Base-by-base conservation (phyloP, 2,113 vertebrate genomes). In the Poeciliopsis turrubarensis region DNA sequence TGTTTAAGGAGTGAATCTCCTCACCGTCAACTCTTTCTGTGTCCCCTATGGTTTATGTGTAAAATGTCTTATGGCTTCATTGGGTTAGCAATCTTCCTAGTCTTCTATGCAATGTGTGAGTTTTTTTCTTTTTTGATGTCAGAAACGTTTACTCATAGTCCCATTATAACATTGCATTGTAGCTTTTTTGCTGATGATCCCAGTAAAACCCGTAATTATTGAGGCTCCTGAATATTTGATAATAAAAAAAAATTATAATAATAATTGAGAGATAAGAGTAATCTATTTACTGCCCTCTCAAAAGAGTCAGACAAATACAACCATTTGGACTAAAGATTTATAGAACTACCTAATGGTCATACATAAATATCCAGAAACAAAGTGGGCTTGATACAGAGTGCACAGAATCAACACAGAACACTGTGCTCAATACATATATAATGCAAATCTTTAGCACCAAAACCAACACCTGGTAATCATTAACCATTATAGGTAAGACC, bases 141-240 rank as follows among this genome's bases (percentile, higher is more conserved):
- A 70, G 84, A 87, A 88, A 86, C 87, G 79, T 34, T 87, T 88
- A 81, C 70, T 93, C 91, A 90, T 77, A 75, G 79, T 82, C 73
- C 69, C 78, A 82, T 65, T 93, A 92, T 94, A 91, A 88, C 84
- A 41, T 68, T 51, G 32, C 57, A 89, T 80, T 92, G 90, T 91
- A 91, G 88, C 86, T 72, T 80, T 72, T 82, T 91, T 84, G 87
- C 92, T 90, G 86, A 91, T 91, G 86, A 87, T 92, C 90, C 73
- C 79, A 44, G 73, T 57, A 86, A 88, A 78, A 81, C 72, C 70
- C 44, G 83, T 87, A 90, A 92, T 94, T 92, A 94, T 93, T 87
- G 80, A 84, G 79, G 87, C 78, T 60, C 14, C 13, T 15, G 39
- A 41, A 41, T 15, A 41, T 41, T 41, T 41, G 13, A 41, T 41